Conservation (phyloP, 2,888 invertebrate genomes). For the Cosmia trapezina region DNA sequence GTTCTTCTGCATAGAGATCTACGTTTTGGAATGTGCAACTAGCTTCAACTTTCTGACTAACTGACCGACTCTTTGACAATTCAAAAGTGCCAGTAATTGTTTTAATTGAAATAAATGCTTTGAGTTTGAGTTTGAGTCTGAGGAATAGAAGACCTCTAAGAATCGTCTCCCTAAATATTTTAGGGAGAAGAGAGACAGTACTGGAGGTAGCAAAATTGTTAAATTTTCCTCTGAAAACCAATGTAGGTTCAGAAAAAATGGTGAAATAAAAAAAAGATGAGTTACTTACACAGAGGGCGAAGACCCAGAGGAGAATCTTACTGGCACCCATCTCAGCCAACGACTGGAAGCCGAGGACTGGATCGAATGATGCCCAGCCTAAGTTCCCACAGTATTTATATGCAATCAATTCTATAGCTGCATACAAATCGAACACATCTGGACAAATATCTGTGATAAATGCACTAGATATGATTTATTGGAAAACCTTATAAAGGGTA, state of each 20-base stretch:
- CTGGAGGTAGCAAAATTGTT: too few relatives aligned
- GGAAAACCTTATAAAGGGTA: background rate
- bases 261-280: background rate
- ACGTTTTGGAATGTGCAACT: too few relatives aligned
- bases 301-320: conserved; percentile 1
- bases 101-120: too few relatives aligned
- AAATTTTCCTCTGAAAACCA: too few relatives aligned
- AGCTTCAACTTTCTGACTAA: too few relatives aligned
- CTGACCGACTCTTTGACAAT: too few relatives aligned
- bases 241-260: background rate
- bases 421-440: conserved; percentile 26
- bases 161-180: too few relatives aligned
- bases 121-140: too few relatives aligned
- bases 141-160: too few relatives aligned
- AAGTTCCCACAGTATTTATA: conserved; percentile 14
- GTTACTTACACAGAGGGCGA: conserved; percentile 28
- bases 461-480: conserved; percentile 20
- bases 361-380: conserved; percentile 35
- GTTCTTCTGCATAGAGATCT: too few relatives aligned
- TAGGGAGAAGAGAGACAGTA: too few relatives aligned
- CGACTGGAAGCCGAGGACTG: background rate
- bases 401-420: background rate
- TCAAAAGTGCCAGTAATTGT: too few relatives aligned
- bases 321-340: conserved; percentile 19
- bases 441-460: conserved; percentile 12